A percentile compares a stretch with the other conserved stretches of the same genome.
Conservation (phyloP, 2,797 vertebrate genomes). For the Coracias cyanogaster region DNA sequence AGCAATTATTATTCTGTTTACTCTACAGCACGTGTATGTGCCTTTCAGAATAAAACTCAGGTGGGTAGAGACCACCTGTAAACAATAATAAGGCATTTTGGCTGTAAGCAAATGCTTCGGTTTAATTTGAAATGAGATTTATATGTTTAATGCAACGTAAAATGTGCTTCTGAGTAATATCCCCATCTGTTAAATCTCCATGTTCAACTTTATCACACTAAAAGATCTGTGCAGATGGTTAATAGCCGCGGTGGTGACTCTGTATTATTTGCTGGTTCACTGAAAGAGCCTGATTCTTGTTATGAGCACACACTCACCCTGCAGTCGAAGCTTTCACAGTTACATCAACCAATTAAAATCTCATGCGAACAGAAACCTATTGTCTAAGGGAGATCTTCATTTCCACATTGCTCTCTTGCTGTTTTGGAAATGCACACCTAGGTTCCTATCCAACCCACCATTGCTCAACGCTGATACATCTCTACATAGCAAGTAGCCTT, state of each 20-base stretch:
- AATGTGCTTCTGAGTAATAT: background rate
- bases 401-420: background rate
- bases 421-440: background rate
- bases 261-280: background rate
- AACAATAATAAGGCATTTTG: background rate
- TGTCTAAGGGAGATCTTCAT: background rate
- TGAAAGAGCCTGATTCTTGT: background rate
- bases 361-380: background rate
- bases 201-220: background rate
- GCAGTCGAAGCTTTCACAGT: background rate
- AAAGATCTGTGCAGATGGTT: slow-evolving; percentile 33
- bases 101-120: background rate
- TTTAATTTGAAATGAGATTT: slow-evolving; percentile 8
- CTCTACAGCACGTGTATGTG: background rate
- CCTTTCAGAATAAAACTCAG: background rate
- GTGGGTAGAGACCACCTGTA: background rate
- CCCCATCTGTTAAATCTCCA: background rate
- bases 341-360: background rate
- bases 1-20: background rate
- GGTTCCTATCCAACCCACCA: background rate
- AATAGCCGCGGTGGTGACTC: background rate
- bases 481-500: background rate
- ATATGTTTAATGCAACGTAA: slow-evolving; percentile 27
- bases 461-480: background rate
- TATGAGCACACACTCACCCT: background rate